These are phyloP conservation scores for Oreochromis aureus DNA, from an alignment of 2,113 vertebrate species.

Conservation along the genomic window DNA sequence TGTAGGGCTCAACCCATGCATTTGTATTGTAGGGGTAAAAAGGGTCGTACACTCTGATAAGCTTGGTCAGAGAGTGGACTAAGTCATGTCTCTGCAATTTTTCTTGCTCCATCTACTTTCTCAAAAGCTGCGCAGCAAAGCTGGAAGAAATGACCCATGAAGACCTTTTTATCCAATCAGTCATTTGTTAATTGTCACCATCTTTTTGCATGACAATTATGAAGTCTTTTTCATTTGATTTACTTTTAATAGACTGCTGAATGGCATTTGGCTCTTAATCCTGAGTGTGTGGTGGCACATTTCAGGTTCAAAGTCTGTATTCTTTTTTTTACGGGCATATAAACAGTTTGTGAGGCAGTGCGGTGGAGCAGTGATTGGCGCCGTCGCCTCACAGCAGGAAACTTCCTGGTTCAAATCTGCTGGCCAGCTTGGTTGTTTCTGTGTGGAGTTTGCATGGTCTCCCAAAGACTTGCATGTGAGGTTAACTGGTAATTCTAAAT, in stretches of 20 bases:
- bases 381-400: neutral
- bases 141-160: neutral
- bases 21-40: neutral
- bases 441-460: neutral
- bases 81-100: neutral
- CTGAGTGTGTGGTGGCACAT: neutral
- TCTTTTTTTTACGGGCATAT: neutral
- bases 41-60: neutral
- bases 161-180: neutral
- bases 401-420: neutral
- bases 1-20: neutral
- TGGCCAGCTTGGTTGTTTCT: neutral
- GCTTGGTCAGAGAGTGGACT: neutral
- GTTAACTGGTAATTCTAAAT: neutral
- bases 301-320: neutral
- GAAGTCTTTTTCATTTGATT: neutral
- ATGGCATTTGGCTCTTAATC: neutral
- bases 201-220: neutral
- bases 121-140: neutral
- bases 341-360: neutral
- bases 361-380: neutral
- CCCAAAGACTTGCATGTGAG: neutral
- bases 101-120: neutral
- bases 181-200: neutral
- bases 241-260: neutral